A percentile compares a stretch with the other conserved stretches of the same genome.
These are phyloP conservation scores for Riparia riparia DNA, from an alignment of 2,113 vertebrate genomes.

Conservation along the genomic window DNA sequence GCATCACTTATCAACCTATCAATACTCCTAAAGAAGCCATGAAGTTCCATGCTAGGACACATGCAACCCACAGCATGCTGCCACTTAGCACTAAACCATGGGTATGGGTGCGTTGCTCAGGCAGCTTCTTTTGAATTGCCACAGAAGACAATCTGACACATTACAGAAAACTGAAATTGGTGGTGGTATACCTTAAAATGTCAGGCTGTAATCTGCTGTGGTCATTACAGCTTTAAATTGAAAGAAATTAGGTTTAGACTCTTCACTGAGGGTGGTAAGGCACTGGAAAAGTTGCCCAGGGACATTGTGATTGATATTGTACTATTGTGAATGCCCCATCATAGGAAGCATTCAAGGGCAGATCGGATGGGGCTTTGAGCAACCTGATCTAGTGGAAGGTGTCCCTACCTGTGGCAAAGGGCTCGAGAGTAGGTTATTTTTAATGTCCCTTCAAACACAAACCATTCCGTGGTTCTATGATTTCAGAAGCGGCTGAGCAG, in stretches of 20 bases:
- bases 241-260: not conserved
- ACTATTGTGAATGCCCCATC: too few relatives aligned
- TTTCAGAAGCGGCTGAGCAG: not conserved
- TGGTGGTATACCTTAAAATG: not conserved
- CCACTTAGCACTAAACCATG: not conserved
- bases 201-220: not conserved
- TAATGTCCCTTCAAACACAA: not conserved
- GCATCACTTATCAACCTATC: not conserved
- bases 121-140: not conserved
- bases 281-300: not conserved
- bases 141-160: not conserved
- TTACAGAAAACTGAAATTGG: not conserved
- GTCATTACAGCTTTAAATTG: not conserved
- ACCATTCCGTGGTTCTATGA: not conserved
- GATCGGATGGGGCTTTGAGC: not conserved
- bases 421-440: not conserved
- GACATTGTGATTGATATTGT: not conserved
- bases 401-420: not conserved
- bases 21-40: not conserved
- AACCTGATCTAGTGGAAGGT: not conserved
- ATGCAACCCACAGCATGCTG: not conserved
- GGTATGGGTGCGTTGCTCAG: not conserved
- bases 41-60: not conserved
- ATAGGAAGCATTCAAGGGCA: not conserved
- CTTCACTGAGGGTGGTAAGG: not conserved